phyloP scores from a whole-genome alignment of 2,797 vertebrate species.

The Coendou prehensilis region DNA sequence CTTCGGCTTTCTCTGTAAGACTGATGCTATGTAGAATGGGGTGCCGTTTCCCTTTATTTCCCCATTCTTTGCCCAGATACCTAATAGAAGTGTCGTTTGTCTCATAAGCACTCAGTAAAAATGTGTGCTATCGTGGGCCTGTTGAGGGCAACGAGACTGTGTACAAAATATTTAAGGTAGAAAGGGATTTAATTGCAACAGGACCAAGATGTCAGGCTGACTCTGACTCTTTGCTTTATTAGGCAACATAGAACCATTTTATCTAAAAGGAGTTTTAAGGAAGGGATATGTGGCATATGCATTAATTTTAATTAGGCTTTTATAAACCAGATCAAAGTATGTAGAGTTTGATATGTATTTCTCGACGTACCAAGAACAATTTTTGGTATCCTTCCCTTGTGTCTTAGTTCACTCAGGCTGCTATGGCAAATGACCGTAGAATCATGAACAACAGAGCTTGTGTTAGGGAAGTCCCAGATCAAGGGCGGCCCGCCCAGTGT shows the following conservation, averaged over 20 bases:
- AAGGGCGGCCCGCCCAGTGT: fast-evolving
- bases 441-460: background rate
- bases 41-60: background rate
- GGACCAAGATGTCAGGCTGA: background rate
- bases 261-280: background rate
- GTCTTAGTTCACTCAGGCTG: background rate
- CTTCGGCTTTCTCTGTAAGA: background rate
- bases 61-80: background rate
- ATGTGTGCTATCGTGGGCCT: background rate
- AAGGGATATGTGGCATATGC: background rate
- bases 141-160: background rate
- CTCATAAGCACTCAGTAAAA: background rate
- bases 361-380: background rate
- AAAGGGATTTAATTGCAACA: background rate
- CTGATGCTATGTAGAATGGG: background rate
- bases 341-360: background rate
- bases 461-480: background rate
- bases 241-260: background rate
- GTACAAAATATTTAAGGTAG: background rate
- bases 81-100: background rate
- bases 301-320: conserved; percentile 26
- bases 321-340: background rate
- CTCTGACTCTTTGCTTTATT: conserved; percentile 46
- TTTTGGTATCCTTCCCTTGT: background rate
- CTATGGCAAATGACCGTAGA: background rate